Base-by-base conservation (phyloP, 2,113 vertebrate species). In the Xiphias gladius region DNA sequence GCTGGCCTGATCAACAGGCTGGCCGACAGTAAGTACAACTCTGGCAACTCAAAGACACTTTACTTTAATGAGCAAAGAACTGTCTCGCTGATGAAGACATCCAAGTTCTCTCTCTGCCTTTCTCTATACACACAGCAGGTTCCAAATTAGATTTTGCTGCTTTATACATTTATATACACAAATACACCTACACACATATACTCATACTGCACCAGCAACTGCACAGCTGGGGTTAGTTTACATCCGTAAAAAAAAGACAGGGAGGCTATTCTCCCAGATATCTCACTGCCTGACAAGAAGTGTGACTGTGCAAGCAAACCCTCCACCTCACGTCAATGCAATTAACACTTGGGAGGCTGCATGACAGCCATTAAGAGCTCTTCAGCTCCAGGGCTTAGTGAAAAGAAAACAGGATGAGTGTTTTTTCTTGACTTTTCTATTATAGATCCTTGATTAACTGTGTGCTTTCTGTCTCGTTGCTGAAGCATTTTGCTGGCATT, bases 171-270 rank as follows among this genome's bases (percentile, higher is more conserved):
- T 50, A 70, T 11, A 67, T 28, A 68, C 59, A 50, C 68, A 78
- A 43, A 80, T 10, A 79, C 66, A 59, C 50, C 50, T 52, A 74
- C 63, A 61, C 72, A 59, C 73, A 69, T n/a, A 26, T 37, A 71
- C 82, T 64, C 35, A 69, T 11, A 69, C 30, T 78, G 39, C 48
- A 78, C 52, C 69, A 52, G 78, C 79, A 84, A 75, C 76, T 76
- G 66, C 80, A 84, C 80, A 92, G 84, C 85, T 91, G 88, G 70
- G 82, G 89, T 85, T 82, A 89, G 76, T 93, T 89, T 76, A 69
- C 76, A 79, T 52, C 64, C 19, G 37, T 48, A 66, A 71, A 79
- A 84, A 81, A 80, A 71, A 79, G 20, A 78, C 76, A 68, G 26
- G 69, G 68, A 48, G 7, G 79, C 82, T 84, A 83, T 88, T 89